These are phyloP conservation scores for Synergus gifuensis DNA, from an alignment of 2,888 invertebrate species.

Conservation along the genomic window DNA sequence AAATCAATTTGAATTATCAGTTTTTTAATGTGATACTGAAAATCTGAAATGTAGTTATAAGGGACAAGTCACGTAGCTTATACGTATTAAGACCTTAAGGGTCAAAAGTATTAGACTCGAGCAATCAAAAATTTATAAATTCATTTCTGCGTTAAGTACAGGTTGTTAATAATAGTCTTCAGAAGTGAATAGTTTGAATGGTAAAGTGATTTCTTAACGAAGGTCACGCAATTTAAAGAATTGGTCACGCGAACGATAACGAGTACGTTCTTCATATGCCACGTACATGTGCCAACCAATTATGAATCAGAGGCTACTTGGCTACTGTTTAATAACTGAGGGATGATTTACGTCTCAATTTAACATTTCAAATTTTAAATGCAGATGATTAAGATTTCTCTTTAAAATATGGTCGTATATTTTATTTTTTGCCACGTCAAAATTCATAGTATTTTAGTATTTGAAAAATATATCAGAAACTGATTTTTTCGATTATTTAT, in stretches of 20 bases:
- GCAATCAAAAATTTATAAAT: constrained; percentile 15
- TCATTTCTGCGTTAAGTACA: background rate
- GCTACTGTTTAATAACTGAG: background rate
- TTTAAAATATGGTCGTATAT: background rate
- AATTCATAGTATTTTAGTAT: background rate
- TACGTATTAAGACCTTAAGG: background rate
- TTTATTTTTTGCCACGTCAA: background rate
- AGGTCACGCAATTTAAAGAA: constrained; percentile 38
- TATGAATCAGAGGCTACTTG: background rate
- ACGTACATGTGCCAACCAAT: background rate
- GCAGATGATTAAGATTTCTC: background rate
- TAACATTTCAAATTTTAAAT: background rate
- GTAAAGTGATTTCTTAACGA: constrained; percentile 13
- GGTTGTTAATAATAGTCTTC: constrained; percentile 23
- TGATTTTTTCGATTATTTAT: no score
- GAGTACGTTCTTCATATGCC: constrained; percentile 22
- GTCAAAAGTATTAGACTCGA: background rate
- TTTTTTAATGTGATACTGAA: background rate
- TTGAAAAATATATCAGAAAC: no score
- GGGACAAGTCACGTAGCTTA: background rate
- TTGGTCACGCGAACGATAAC: constrained; percentile 52
- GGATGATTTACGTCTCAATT: background rate
- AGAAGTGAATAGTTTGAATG: constrained; percentile 4
- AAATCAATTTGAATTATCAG: background rate
- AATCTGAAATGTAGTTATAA: background rate